Evolutionary conservation across 2,113 vertebrate species (phyloP), one percentile per base, ranked within the genome.

Genomic region (Siniperca knerii): DNA sequence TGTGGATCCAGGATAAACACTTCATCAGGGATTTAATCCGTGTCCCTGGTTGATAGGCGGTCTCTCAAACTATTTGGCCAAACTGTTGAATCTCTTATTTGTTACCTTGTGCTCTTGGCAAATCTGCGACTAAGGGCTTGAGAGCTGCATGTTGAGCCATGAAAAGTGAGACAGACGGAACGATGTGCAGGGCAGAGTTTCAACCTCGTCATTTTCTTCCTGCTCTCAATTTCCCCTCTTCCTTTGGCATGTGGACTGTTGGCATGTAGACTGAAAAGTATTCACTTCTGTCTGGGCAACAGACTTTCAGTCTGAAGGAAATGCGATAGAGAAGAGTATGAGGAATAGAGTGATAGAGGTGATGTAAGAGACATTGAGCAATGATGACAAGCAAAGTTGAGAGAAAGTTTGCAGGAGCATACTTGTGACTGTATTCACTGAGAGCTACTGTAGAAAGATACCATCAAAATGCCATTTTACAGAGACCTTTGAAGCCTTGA

Each of bases 151-250:
- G 33, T 48, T 76, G 10, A 57, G 52, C 37, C 35, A 29, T 72
- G 77, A 81, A 76, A 88, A 79, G 16, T 21, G 60, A 87, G 52
- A 33, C 0, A 9, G 11, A 40, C 18, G 3, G 23, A 83, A 15
- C 0, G 4, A 70, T 46, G 6, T n/a, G 15, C 35, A 33, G 60
- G 10, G 50, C 72, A 62, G 75, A 70, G 35, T 72, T 85, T 66
- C 33, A 83, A 48, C 21, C 25, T 25, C 11, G 13, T 71, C 72
- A 37, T 86, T 89, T 83, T 78, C 76, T 58, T 89, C 50, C 84
- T 79, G 52, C 67, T 84, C 61, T 80, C 50, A 61, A 57, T 44
- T 68, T 75, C 58, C 25, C 21, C 52, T 70, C 55, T 81, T 82
- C 35, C 57, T 89, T 65, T 62, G 69, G 83, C 81, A 57, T 16